phyloP scores from a whole-genome alignment of 2,888 invertebrate genomes.

The Boloria selene region DNA sequence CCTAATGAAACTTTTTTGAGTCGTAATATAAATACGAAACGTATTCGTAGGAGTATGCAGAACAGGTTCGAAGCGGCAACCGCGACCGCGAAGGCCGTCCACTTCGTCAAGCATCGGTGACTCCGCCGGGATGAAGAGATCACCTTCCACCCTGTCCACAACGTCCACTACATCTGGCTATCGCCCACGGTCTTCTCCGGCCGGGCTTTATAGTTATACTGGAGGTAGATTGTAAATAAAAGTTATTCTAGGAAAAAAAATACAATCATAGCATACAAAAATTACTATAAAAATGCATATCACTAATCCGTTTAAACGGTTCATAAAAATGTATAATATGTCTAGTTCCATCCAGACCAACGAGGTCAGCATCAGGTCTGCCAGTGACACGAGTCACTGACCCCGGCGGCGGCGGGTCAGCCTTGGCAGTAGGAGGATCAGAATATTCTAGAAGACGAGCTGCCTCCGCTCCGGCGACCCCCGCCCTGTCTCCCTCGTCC shows the following conservation, averaged over 20 bases:
- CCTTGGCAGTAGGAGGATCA: conserved; percentile 83
- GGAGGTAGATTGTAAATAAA: conserved; percentile 60
- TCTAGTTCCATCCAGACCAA: conserved; percentile 87
- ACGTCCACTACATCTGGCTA: conserved; percentile 74
- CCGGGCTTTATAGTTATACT: conserved; percentile 89
- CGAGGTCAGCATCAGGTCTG: conserved; percentile 87
- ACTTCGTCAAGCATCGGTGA: conserved; percentile 59
- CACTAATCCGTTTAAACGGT: background rate
- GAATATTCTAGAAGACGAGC: conserved; percentile 82
- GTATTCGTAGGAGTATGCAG: conserved; percentile 70
- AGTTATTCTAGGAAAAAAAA: background rate
- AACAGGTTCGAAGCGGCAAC: conserved; percentile 76
- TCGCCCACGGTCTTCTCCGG: conserved; percentile 89
- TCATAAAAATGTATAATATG: background rate
- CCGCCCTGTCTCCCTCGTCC: conserved; percentile 87
- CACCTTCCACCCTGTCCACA: conserved; percentile 75
- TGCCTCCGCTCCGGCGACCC: conserved; percentile 89
- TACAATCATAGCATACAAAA: no score
- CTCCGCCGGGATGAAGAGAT: conserved; percentile 59
- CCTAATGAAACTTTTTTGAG: background rate
- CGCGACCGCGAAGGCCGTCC: conserved; percentile 73
- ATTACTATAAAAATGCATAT: no score
- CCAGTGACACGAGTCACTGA: conserved; percentile 84
- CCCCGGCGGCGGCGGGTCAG: conserved; percentile 82
- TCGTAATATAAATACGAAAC: conserved; percentile 20